Evolutionary conservation across 2,888 invertebrate genomes (phyloP).

Genomic region (Chymomyza procnemis): DNA sequence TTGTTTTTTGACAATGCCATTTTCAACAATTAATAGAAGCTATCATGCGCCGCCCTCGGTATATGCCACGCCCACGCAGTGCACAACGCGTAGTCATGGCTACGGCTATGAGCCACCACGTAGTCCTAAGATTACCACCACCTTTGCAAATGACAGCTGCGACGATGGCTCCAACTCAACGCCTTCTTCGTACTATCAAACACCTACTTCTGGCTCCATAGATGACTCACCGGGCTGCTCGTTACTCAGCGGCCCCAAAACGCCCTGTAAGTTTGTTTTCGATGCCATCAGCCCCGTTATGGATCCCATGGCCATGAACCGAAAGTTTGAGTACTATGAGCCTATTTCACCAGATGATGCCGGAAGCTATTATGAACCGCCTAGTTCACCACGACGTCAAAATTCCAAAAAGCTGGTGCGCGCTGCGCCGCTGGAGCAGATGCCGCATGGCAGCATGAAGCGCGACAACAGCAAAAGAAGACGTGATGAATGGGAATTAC

Average conservation of each 20-base stretch:
- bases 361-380: conserved; percentile 60
- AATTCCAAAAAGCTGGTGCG: conserved; percentile 62
- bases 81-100: conserved; percentile 34
- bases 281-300: conserved; percentile 77
- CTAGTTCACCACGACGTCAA: conserved; percentile 61
- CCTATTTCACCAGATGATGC: conserved; percentile 76
- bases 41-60: conserved; percentile 50
- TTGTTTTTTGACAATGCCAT: neutral
- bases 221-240: conserved; percentile 64
- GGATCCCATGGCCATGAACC: conserved; percentile 48
- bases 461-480: conserved; percentile 45
- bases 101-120: conserved; percentile 73
- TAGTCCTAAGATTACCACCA: conserved; percentile 78
- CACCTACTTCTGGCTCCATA: conserved; percentile 72
- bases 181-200: conserved; percentile 75
- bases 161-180: conserved; percentile 66
- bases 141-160: conserved; percentile 75
- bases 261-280: conserved; percentile 82
- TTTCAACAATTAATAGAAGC: conserved; percentile 14
- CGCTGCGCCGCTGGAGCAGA: conserved; percentile 40
- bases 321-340: conserved; percentile 78
- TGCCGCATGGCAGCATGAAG: conserved; percentile 52
- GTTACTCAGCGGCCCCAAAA: conserved; percentile 78
- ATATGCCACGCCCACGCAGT: conserved; percentile 44
- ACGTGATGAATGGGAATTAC: conserved; percentile 70